phyloP scores from a whole-genome alignment of 2,113 vertebrate species.

The Sylvilagus bachmani region DNA sequence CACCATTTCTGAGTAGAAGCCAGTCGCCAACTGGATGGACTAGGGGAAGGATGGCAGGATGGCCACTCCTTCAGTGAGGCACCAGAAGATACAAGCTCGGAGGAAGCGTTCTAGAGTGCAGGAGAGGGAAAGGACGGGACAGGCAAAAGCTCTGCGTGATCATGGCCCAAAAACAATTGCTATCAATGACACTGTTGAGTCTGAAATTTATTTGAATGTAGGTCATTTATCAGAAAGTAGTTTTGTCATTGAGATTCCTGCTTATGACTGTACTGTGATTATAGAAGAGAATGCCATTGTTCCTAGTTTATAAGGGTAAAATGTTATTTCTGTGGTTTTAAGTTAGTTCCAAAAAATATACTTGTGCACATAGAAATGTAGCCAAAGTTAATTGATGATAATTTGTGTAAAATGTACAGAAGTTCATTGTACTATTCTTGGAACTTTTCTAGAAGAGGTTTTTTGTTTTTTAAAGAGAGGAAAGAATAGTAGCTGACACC shows the following conservation, averaged over 20 bases:
- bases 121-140: background rate
- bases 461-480: background rate
- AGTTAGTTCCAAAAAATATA: background rate
- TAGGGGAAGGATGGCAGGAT: background rate
- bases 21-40: background rate
- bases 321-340: background rate
- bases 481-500: background rate
- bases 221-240: background rate
- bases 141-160: background rate
- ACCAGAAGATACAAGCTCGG: background rate
- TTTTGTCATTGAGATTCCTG: background rate
- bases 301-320: conserved; percentile 2
- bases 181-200: background rate
- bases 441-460: conserved; percentile 14
- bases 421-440: background rate
- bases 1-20: background rate
- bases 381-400: background rate
- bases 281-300: background rate
- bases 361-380: background rate
- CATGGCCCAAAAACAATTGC: background rate
- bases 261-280: background rate
- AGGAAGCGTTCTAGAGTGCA: background rate
- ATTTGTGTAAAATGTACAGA: background rate
- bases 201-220: background rate
- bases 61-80: background rate